phyloP scores from a whole-genome alignment of 1,140 invertebrate species.

The Pectinophora gossypiella region DNA sequence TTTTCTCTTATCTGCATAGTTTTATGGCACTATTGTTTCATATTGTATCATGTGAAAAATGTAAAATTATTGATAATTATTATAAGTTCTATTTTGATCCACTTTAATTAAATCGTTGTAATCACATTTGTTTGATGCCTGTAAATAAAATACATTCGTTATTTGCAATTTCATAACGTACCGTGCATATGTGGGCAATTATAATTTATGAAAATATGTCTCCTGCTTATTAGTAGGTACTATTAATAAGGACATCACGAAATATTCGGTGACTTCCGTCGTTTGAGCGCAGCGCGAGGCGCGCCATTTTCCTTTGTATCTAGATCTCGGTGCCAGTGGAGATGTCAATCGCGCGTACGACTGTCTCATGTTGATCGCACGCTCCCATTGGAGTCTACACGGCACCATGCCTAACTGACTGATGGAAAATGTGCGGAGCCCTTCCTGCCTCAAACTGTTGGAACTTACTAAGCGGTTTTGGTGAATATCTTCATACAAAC shows the following conservation, averaged over 20 bases:
- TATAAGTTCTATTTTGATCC: conserved; percentile 13
- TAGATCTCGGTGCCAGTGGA: not conserved
- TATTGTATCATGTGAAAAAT: conserved; percentile 13
- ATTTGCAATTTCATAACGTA: not conserved
- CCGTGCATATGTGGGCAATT: conserved; percentile 60
- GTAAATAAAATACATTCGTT: not conserved
- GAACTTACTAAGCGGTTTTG: not conserved
- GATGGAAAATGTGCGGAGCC: not conserved
- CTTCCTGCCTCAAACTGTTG: not conserved
- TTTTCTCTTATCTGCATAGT: conserved; percentile 17
- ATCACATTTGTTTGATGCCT: not conserved
- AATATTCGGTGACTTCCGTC: not conserved
- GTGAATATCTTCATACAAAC: not conserved
- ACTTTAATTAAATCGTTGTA: conserved; percentile 6
- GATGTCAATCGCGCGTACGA: not conserved
- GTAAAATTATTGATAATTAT: conserved; percentile 6
- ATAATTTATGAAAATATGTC: conserved; percentile 70
- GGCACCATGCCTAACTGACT: not conserved
- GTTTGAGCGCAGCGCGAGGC: not conserved
- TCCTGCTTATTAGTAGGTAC: conserved; percentile 41
- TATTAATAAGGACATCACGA: not conserved
- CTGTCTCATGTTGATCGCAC: not conserved
- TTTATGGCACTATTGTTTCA: conserved; percentile 21
- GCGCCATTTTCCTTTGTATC: not conserved
- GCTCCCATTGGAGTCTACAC: not conserved